Conservation (phyloP, 2,113 vertebrate genomes). For the Albula glossodonta region DNA sequence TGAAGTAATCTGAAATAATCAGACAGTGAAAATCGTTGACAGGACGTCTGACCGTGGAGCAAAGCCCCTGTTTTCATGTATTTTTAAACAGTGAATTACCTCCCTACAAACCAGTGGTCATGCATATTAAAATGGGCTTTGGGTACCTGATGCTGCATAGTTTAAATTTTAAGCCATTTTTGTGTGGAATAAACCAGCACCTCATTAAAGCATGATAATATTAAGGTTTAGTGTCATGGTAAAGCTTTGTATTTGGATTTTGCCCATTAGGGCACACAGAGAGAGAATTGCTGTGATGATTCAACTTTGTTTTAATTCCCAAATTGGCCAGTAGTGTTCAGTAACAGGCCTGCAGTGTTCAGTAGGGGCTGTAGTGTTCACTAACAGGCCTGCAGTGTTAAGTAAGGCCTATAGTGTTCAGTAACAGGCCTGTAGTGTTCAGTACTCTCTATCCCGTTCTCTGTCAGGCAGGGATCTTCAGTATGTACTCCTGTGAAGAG, state of each 20-base stretch:
- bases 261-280: background rate
- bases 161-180: background rate
- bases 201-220: background rate
- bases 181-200: background rate
- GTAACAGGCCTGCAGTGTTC: background rate
- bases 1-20: background rate
- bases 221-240: background rate
- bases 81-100: background rate
- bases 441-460: constrained; percentile 31
- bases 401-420: background rate
- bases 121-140: background rate
- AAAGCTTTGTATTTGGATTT: background rate
- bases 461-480: constrained; percentile 93
- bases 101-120: background rate
- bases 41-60: background rate
- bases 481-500: constrained; percentile 94
- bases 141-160: background rate
- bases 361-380: background rate
- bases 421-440: background rate
- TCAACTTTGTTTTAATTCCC: too few relatives aligned
- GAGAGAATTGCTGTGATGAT: too few relatives aligned
- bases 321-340: background rate
- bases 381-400: too few relatives aligned
- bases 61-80: background rate
- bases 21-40: background rate